Evolutionary conservation across 2,888 invertebrate genomes (phyloP), one percentile per base, ranked within the genome.

Genomic region (Drosophila fulvimacula): DNA sequence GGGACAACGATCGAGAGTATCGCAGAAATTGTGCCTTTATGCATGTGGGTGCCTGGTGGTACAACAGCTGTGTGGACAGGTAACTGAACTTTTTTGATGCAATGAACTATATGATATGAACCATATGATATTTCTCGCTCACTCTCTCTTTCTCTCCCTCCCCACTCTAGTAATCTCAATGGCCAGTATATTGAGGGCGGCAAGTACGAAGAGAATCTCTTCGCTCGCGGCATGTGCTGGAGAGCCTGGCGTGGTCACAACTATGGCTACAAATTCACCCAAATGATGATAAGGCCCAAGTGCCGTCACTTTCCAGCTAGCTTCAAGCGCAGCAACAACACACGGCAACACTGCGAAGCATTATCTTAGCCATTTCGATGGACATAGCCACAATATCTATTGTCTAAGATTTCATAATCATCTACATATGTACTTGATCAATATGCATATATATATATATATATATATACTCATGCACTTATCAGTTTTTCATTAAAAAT

Each of bases 31-130:
- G 96, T 89, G 95, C 96, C 0, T 91, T 93, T 41, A 93, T 94
- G 53, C 95, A 95, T 76, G 94, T 94, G 1, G 96, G 96, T 0
- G 96, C 94, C 5, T 96, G 96, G 96, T 96, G 96, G 96, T 95
- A 95, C 88, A 95, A 94, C 80, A 94, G 94, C 51, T 96, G 95
- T 81, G 95, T 95, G 73, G 94, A 94, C 73, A 94, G 94, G 94
- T 94, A 79, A 13, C 42, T 32, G 5, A 9, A 0, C 10, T n/a
- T n/a, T n/a, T n/a, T n/a, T n/a, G n/a, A n/a, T n/a, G n/a, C n/a
- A n/a, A n/a, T n/a, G n/a, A n/a, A n/a, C n/a, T n/a, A n/a, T n/a
- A n/a, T n/a, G n/a, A n/a, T n/a, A n/a, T n/a, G n/a, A n/a, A n/a
- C n/a, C n/a, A n/a, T n/a, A n/a, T n/a, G n/a, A n/a, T n/a, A n/a